phyloP scores from a whole-genome alignment of 1,140 invertebrate species.

The Cataglyphis hispanica region DNA sequence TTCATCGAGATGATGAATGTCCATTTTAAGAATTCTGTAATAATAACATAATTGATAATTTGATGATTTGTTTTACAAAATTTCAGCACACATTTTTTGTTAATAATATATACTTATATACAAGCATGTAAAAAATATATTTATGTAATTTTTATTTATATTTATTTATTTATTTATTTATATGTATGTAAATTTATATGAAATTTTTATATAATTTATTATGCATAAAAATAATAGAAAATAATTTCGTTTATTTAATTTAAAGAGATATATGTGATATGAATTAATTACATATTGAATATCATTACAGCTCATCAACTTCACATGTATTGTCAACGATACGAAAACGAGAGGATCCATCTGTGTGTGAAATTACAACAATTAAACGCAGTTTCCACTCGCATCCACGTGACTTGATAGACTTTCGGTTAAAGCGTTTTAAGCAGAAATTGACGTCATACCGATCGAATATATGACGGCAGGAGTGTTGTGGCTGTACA shows the following conservation, averaged over 20 bases:
- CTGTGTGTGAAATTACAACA: constrained; percentile 34
- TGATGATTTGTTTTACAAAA: too few relatives aligned
- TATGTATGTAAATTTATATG: not conserved
- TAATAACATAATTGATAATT: too few relatives aligned
- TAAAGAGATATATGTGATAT: not conserved
- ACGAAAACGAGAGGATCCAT: not conserved
- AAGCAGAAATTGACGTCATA: constrained; percentile 46
- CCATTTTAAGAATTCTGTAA: too few relatives aligned
- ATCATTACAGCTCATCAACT: not conserved
- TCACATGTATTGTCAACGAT: constrained; percentile 8
- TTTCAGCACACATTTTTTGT: not conserved
- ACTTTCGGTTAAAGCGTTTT: constrained; percentile 29
- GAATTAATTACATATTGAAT: not conserved
- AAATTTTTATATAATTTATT: not conserved
- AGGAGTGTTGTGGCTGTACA: not conserved
- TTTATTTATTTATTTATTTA: too few relatives aligned
- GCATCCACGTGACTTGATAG: constrained; percentile 36
- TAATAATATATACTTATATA: not conserved
- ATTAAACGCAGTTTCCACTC: constrained; percentile 49
- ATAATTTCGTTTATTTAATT: not conserved
- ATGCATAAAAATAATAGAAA: not conserved
- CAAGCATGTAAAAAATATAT: too few relatives aligned
- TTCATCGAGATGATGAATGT: not conserved
- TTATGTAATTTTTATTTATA: too few relatives aligned
- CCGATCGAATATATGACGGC: constrained; percentile 24